Base-by-base conservation (phyloP, 2,888 invertebrate species). In the Eretmocerus hayati region DNA sequence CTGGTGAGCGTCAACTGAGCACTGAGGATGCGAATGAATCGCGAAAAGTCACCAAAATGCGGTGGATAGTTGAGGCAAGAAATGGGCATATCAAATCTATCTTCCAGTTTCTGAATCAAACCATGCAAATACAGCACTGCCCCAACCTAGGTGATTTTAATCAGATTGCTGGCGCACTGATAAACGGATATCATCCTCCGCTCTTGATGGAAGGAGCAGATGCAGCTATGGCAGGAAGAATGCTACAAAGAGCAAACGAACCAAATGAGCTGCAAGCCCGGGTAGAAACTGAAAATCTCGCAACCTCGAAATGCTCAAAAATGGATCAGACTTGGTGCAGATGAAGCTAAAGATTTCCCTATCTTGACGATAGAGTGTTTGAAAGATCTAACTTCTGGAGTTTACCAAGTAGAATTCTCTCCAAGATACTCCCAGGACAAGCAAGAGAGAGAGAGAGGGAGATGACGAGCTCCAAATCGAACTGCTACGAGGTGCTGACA, bases 391-490 rank as follows among this genome's bases (percentile, higher is more conserved):
- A 54, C 49, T 2, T 9, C 48, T 23, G 55, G 52, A 5, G 32
- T 45, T 3, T 56, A 54, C 42, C 56, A 58, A 49, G n/a, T 58
- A 2, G 35, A 41, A 5, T 13, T 57, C 8, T 42, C 52, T 4
- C 42, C 44, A n/a, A 49, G 49, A 11, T 56, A 57, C 22, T 31
- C 54, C 2, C 53, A 56, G 37, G 53, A 54, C 21, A 54, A 50
- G 30, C 26, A 52, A 3, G 45, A 43, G 18, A 21, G 50, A 42
- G 18, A 21, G 50, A 42, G 48, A 54, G 19, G 23, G 21, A 9
- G 19, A 37, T 11, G 53, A 56, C 20, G 48, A 51, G 16, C 51
- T 48, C 36, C 46, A 57, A 11, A 1, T 56, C 8, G 51, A 57
- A 35, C 45, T 54, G 38, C 36, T 48, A 19, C 2, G 42, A 22